Percentiles rank a stretch among this genome's conserved stretches.
phyloP scores from a whole-genome alignment of 2,888 invertebrate genomes.

The Periphyllus acericola region DNA sequence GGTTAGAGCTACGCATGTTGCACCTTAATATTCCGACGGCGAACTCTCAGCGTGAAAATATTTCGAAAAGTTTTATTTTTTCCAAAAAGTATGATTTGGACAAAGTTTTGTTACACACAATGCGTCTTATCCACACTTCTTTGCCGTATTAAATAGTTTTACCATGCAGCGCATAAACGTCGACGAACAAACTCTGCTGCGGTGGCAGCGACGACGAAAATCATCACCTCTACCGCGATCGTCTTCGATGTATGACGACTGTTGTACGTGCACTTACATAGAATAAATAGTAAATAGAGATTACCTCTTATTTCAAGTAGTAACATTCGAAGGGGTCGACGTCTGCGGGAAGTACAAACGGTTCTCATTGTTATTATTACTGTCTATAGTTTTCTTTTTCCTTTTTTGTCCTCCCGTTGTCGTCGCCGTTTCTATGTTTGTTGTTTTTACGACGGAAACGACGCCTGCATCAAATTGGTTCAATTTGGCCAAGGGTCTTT shows the following conservation, averaged over 20 bases:
- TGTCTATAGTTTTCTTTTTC: not conserved
- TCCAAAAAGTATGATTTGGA: not conserved
- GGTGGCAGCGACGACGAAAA: too few relatives aligned
- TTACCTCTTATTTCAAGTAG: not conserved
- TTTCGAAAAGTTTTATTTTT: not conserved
- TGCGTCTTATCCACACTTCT: too few relatives aligned
- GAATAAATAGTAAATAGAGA: too few relatives aligned
- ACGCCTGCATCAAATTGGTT: constrained; percentile 37
- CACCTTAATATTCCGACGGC: not conserved
- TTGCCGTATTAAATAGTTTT: too few relatives aligned
- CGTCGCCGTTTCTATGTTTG: not conserved
- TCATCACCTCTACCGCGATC: too few relatives aligned
- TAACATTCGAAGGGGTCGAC: not conserved
- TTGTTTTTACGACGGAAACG: not conserved
- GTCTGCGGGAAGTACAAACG: not conserved
- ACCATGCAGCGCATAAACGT: too few relatives aligned
- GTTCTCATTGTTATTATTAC: constrained; percentile 24
- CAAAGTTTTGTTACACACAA: not conserved
- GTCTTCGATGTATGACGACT: too few relatives aligned
- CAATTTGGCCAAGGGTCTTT: constrained; percentile 44
- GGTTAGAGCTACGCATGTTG: not conserved
- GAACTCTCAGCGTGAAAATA: not conserved
- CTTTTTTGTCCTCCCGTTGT: not conserved
- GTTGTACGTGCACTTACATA: too few relatives aligned
- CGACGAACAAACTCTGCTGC: too few relatives aligned